phyloP scores from a whole-genome alignment of 2,888 invertebrate genomes.

The Monochamus alternatus region DNA sequence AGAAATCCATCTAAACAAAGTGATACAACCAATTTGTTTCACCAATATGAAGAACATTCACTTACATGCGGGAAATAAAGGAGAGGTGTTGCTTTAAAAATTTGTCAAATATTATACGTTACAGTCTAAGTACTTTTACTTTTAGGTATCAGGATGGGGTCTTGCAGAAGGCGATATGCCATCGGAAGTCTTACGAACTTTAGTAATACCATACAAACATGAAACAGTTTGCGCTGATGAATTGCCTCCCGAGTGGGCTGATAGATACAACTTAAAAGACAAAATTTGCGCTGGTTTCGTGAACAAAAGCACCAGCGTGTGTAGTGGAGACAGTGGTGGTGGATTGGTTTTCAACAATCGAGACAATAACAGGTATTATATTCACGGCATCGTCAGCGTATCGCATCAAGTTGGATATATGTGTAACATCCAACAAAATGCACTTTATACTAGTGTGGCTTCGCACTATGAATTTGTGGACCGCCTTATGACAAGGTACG shows the following conservation, averaged over 20 bases:
- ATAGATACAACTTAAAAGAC: slow-evolving; percentile 45
- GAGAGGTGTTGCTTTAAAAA: slow-evolving; percentile 38
- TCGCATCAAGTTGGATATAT: slow-evolving; percentile 31
- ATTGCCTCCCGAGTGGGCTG: slow-evolving; percentile 43
- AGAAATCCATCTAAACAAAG: slow-evolving; percentile 36
- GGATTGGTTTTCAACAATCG: slow-evolving; percentile 45
- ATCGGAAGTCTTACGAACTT: slow-evolving; percentile 41
- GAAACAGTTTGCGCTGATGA: slow-evolving; percentile 43
- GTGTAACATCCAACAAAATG: slow-evolving; percentile 48
- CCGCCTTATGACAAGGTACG: slow-evolving; percentile 33
- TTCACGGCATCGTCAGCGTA: slow-evolving; percentile 49
- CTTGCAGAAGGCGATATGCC: slow-evolving; percentile 35
- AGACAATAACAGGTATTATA: slow-evolving; percentile 48
- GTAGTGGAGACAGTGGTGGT: slow-evolving; percentile 49
- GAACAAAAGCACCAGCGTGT: slow-evolving; percentile 44
- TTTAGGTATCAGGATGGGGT: slow-evolving; percentile 50
- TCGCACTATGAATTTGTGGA: slow-evolving; percentile 47
- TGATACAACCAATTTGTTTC: slow-evolving; percentile 47
- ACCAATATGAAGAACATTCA: slow-evolving; percentile 41
- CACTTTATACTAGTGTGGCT: slow-evolving; percentile 46
- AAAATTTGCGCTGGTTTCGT: slow-evolving; percentile 51
- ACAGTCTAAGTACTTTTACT: background rate
- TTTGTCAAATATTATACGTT: background rate
- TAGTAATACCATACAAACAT: slow-evolving; percentile 49
- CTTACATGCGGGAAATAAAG: slow-evolving; percentile 36